Percentiles rank a stretch among this genome's conserved stretches.
Evolutionary conservation across 2,888 invertebrate species (phyloP).

Genomic region (Mythimna albipuncta): DNA sequence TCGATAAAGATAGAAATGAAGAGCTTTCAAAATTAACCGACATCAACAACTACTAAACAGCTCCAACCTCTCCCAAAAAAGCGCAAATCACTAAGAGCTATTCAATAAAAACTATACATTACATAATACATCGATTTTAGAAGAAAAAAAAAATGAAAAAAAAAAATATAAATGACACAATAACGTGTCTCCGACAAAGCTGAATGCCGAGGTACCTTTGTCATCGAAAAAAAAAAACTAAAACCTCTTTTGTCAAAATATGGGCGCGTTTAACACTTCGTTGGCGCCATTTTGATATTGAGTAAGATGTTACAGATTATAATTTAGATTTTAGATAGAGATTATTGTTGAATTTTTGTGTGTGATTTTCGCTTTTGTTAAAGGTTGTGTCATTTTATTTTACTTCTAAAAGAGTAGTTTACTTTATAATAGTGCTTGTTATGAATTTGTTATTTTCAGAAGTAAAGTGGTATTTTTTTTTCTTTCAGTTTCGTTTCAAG

Average conservation of each 20-base stretch:
- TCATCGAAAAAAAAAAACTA: constrained; percentile 70
- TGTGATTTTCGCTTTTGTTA: constrained; percentile 16
- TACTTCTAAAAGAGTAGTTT: background rate
- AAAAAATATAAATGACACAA: constrained; percentile 59
- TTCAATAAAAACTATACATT: constrained; percentile 38
- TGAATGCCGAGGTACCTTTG: constrained; percentile 65
- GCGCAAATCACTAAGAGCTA: constrained; percentile 44
- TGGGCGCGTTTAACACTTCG: constrained; percentile 81
- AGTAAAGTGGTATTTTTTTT: no score
- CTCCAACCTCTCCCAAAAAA: constrained; percentile 28
- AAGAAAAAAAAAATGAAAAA: constrained; percentile 49
- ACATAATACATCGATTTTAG: constrained; percentile 30
- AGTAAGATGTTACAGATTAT: constrained; percentile 59
- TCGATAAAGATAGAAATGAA: background rate
- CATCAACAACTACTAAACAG: constrained; percentile 14
- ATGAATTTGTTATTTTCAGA: no score
- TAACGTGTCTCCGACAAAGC: constrained; percentile 62
- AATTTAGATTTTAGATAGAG: constrained; percentile 55
- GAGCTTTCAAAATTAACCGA: constrained; percentile 10
- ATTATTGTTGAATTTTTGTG: constrained; percentile 24
- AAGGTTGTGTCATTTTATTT: constrained; percentile 27
- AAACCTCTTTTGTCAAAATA: constrained; percentile 84
- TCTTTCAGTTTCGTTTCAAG: no score
- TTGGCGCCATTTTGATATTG: constrained; percentile 77
- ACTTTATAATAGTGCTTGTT: no score